A percentile compares a stretch with the other conserved stretches of the same genome.
phyloP scores from a whole-genome alignment of 2,888 invertebrate genomes.

The Cheilosia variabilis region DNA sequence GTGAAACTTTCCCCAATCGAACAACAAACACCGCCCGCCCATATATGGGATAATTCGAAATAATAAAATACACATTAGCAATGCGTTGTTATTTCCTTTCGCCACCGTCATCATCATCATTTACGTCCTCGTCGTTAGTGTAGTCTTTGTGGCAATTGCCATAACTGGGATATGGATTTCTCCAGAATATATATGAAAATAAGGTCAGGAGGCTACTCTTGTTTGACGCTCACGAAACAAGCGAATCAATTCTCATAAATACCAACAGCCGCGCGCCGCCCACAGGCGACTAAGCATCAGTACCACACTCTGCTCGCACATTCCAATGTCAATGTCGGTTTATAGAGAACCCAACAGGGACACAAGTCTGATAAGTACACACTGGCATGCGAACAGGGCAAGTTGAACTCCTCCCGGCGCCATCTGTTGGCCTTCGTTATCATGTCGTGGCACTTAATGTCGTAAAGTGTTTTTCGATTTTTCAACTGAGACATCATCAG shows the following conservation, averaged over 20 bases:
- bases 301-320: background rate
- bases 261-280: conserved; percentile 8
- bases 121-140: conserved; percentile 19
- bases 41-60: conserved; percentile 68
- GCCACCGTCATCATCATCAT: conserved; percentile 20
- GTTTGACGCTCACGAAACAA: conserved; percentile 17
- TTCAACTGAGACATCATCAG: conserved; percentile 74
- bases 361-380: conserved; percentile 19
- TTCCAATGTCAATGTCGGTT: conserved; percentile 42
- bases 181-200: conserved; percentile 38
- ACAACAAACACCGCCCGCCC: conserved; percentile 29
- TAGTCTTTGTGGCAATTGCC: conserved; percentile 18
- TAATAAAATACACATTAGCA: conserved; percentile 72
- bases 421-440: conserved; percentile 66
- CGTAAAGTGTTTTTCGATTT: conserved; percentile 70
- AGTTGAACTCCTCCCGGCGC: conserved; percentile 32
- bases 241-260: conserved; percentile 55
- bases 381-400: conserved; percentile 18
- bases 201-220: conserved; percentile 36
- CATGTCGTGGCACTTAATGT: conserved; percentile 65
- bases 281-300: background rate
- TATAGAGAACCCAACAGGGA: background rate
- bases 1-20: background rate
- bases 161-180: conserved; percentile 45
- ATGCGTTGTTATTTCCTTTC: conserved; percentile 48